A percentile compares a stretch with the other conserved stretches of the same genome.
Evolutionary conservation across 2,888 invertebrate genomes (phyloP).

Genomic region (Zygothrica quintamaculata): DNA sequence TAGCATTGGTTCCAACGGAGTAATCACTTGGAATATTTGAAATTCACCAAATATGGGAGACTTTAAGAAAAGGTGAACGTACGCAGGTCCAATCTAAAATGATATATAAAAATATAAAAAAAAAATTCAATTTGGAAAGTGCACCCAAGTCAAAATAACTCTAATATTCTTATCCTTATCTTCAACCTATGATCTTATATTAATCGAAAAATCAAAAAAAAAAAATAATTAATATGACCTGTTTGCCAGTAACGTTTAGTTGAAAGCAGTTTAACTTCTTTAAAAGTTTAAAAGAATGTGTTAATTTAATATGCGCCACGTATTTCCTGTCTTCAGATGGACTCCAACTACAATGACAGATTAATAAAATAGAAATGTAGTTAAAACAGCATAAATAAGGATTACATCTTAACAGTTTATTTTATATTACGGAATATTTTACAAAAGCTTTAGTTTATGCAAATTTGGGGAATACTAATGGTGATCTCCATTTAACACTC

Average conservation of each 20-base stretch:
- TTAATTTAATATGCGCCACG: slow-evolving; percentile 38
- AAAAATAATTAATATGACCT: slow-evolving; percentile 22
- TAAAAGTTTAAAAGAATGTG: slow-evolving; percentile 32
- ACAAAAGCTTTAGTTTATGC: too few relatives aligned
- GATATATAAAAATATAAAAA: background rate
- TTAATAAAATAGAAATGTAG: too few relatives aligned
- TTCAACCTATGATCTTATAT: too few relatives aligned
- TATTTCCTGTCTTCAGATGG: slow-evolving; percentile 26
- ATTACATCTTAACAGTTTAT: too few relatives aligned
- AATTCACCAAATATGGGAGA: slow-evolving; percentile 86
- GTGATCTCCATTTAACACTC: too few relatives aligned
- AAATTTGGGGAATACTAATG: too few relatives aligned
- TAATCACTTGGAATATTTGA: slow-evolving; percentile 90
- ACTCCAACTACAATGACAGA: slow-evolving; percentile 42
- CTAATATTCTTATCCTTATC: too few relatives aligned
- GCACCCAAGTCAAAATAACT: too few relatives aligned
- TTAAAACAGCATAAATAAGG: too few relatives aligned
- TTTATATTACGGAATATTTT: too few relatives aligned
- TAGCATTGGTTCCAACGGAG: slow-evolving; percentile 90
- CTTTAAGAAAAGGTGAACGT: slow-evolving; percentile 89
- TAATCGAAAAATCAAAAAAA: too few relatives aligned
- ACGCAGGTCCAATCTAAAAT: slow-evolving; percentile 89
- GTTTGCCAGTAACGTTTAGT: slow-evolving; percentile 32
- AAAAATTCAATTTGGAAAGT: too few relatives aligned
- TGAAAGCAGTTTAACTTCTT: slow-evolving; percentile 30